Percentiles rank a stretch among this genome's conserved stretches.
These are phyloP conservation scores for Sebastes vulpes DNA, from an alignment of 2,797 vertebrate genomes.

Conservation along the genomic window DNA sequence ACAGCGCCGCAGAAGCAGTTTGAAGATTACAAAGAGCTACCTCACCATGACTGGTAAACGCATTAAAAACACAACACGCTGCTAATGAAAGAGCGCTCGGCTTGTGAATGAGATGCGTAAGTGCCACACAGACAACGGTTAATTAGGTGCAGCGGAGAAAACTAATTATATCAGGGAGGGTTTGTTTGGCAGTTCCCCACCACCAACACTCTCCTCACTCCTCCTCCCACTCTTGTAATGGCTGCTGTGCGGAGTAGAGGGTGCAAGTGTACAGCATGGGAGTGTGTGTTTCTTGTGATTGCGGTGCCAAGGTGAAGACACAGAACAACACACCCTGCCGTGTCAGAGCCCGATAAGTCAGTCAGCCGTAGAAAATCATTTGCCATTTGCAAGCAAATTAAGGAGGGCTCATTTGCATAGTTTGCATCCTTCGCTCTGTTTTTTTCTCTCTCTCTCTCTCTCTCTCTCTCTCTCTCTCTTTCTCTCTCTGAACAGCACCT, in stretches of 20 bases:
- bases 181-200: conserved; percentile 26
- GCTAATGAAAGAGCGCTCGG: conserved; percentile 58
- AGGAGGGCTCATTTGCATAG: conserved; percentile 81
- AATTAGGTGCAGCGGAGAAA: conserved; percentile 78
- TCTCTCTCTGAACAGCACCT: conserved; percentile 32
- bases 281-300: conserved; percentile 73
- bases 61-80: conserved; percentile 40
- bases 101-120: conserved; percentile 70
- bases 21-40: conserved; percentile 39
- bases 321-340: conserved; percentile 59
- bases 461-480: neutral
- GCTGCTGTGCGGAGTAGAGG: conserved; percentile 59
- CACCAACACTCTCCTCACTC: neutral
- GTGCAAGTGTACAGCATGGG: conserved; percentile 37
- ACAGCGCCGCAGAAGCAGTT: conserved; percentile 1
- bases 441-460: neutral
- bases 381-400: conserved; percentile 80
- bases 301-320: conserved; percentile 66
- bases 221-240: conserved; percentile 16
- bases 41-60: conserved; percentile 56
- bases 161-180: conserved; percentile 74
- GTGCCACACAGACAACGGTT: conserved; percentile 72
- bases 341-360: conserved; percentile 82
- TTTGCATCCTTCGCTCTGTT: conserved; percentile 49
- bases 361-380: conserved; percentile 81